These are phyloP conservation scores for Oedothorax gibbosus DNA, from an alignment of 1,140 invertebrate genomes.

Conservation along the genomic window DNA sequence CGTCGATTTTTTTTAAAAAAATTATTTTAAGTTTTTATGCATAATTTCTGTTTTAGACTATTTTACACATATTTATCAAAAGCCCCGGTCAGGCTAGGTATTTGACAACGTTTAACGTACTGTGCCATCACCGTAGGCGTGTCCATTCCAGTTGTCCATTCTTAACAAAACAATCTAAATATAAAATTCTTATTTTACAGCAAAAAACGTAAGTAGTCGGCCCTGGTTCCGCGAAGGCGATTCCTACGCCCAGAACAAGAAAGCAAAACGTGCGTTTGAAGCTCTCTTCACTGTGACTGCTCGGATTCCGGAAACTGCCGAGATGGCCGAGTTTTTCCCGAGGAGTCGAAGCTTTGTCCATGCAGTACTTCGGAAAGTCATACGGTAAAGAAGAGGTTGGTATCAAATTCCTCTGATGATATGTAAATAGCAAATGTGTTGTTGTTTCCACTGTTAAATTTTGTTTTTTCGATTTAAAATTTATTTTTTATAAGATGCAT, in stretches of 20 bases:
- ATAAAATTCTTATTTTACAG: conserved; percentile 32
- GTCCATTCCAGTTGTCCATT: not conserved
- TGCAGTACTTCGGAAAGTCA: conserved; percentile 81
- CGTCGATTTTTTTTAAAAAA: no score
- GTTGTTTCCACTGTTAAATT: not conserved
- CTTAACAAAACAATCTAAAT: not conserved
- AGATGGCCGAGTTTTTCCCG: conserved; percentile 74
- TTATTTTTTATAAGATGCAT: not conserved
- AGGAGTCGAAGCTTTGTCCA: conserved; percentile 81
- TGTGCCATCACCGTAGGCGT: no score
- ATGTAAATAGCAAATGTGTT: not conserved
- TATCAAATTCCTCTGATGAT: not conserved
- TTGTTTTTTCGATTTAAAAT: not conserved
- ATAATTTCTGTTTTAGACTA: no score
- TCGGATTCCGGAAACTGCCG: conserved; percentile 79
- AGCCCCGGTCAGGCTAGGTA: no score
- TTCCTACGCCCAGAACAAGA: conserved; percentile 81
- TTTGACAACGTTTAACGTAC: no score
- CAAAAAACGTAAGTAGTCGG: conserved; percentile 71
- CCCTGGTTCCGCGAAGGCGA: conserved; percentile 89
- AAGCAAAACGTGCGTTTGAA: conserved; percentile 88
- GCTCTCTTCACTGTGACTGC: conserved; percentile 91
- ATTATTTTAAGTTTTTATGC: no score
- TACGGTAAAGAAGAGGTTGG: conserved; percentile 71
- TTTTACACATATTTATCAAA: no score